Conservation (phyloP, 2,113 vertebrate species). For the Setophaga petechia region DNA sequence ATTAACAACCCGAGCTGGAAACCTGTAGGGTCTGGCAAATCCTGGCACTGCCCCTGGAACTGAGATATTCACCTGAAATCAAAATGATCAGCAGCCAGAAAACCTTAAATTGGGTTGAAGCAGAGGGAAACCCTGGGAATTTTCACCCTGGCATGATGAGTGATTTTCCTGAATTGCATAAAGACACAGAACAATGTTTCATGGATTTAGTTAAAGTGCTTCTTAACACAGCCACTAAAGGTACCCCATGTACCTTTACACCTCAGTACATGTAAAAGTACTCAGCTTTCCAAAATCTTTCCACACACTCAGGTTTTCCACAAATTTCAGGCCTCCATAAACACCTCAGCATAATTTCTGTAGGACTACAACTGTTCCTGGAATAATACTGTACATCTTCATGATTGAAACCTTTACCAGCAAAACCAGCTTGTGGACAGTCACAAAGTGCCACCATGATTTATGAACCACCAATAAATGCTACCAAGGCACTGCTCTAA, state of each 20-base stretch:
- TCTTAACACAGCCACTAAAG: not conserved
- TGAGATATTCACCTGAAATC: conserved; percentile 14
- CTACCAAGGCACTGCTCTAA: not conserved
- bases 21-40: conserved; percentile 1
- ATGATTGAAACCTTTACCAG: not conserved
- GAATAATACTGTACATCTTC: not conserved
- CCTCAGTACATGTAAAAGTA: not conserved
- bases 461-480: not conserved
- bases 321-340: not conserved
- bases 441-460: not conserved
- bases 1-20: not conserved
- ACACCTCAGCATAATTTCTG: not conserved
- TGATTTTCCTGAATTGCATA: not conserved
- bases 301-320: not conserved
- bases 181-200: not conserved
- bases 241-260: not conserved
- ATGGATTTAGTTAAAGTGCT: not conserved
- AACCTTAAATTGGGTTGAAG: not conserved
- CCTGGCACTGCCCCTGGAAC: not conserved
- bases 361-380: not conserved
- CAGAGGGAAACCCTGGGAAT: not conserved
- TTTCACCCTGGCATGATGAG: not conserved
- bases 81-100: not conserved
- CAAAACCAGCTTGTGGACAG: not conserved
- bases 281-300: not conserved